Evolutionary conservation across 2,888 invertebrate species (phyloP).

Genomic region (Sphinx pinastri): DNA sequence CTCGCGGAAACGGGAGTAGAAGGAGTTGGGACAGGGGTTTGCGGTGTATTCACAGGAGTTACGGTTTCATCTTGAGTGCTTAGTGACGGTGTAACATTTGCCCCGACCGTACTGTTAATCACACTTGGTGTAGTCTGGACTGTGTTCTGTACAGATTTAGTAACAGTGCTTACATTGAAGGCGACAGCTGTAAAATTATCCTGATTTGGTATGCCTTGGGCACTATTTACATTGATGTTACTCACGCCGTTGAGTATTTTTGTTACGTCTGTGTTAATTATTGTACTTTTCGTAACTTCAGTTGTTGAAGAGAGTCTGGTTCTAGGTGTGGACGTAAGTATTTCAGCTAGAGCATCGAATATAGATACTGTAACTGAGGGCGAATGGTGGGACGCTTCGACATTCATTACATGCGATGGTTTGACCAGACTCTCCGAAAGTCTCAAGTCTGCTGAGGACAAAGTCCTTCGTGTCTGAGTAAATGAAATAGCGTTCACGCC

Average conservation of each 20-base stretch:
- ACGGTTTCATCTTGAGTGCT: conserved; percentile 58
- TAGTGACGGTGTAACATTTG: conserved; percentile 69
- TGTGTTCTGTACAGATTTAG: conserved; percentile 80
- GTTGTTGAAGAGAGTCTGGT: conserved; percentile 73
- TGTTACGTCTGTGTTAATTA: conserved; percentile 66
- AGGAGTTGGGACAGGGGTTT: conserved; percentile 58
- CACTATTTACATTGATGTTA: conserved; percentile 81
- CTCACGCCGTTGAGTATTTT: conserved; percentile 80
- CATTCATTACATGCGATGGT: conserved; percentile 78
- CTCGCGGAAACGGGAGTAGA: conserved; percentile 74
- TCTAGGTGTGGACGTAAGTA: conserved; percentile 81
- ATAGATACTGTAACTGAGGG: conserved; percentile 84
- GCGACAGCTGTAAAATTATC: conserved; percentile 60
- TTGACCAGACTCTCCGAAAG: conserved; percentile 78
- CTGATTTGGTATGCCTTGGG: conserved; percentile 63
- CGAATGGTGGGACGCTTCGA: conserved; percentile 83
- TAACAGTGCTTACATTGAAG: conserved; percentile 70
- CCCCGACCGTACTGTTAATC: conserved; percentile 77
- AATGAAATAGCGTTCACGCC: conserved; percentile 79
- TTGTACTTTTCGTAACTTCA: conserved; percentile 68
- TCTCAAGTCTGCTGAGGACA: conserved; percentile 77
- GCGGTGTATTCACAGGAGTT: conserved; percentile 63
- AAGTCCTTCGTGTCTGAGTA: conserved; percentile 78
- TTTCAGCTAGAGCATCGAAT: conserved; percentile 84
- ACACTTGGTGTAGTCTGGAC: conserved; percentile 74